A percentile compares a stretch with the other conserved stretches of the same genome.
These are phyloP conservation scores for Urocolius indicus DNA, from an alignment of 2,113 vertebrate genomes.

Conservation along the genomic window DNA sequence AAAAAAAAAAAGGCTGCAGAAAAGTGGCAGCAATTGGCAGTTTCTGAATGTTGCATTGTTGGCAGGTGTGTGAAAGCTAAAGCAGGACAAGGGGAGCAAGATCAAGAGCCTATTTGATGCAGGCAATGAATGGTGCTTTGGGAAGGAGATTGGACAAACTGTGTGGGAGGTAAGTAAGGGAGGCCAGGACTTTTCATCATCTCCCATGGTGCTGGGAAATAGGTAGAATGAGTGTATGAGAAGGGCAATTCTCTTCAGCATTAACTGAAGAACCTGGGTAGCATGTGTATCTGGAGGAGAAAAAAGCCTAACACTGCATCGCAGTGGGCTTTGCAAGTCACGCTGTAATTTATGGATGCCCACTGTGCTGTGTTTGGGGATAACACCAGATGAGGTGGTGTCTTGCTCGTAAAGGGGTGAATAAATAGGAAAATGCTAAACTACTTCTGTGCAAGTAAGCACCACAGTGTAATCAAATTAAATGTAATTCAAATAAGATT, in stretches of 20 bases:
- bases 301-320: fast-evolving
- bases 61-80: background rate
- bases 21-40: background rate
- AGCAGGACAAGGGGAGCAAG: background rate
- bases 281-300: background rate
- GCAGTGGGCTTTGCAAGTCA: background rate
- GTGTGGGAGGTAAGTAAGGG: background rate
- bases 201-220: fast-evolving
- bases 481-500: background rate
- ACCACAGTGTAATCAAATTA: background rate
- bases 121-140: fast-evolving
- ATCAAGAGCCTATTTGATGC: fast-evolving
- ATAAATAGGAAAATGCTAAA: background rate
- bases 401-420: background rate
- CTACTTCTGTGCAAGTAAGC: background rate
- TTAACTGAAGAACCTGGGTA: background rate
- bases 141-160: background rate
- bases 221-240: no score
- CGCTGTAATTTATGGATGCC: background rate
- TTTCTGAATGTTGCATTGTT: background rate
- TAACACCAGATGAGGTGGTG: background rate
- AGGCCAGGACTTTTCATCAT: background rate
- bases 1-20: background rate
- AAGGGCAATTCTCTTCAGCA: background rate
- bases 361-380: background rate